phyloP scores from a whole-genome alignment of 2,797 vertebrate genomes.

The Hypotaenidia philippensis region DNA sequence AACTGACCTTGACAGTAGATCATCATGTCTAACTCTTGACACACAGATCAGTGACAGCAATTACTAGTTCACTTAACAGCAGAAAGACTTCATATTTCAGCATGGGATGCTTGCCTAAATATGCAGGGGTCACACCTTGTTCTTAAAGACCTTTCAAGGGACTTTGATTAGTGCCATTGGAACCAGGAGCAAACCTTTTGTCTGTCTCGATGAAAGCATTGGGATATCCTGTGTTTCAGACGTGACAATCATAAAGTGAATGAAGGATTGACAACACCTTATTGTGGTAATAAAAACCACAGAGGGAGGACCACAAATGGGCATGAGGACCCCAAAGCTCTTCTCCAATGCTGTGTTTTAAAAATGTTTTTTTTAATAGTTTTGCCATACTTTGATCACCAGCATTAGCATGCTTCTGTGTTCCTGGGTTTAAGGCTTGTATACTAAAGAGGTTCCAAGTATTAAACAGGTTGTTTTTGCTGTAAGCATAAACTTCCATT shows the following conservation, averaged over 20 bases:
- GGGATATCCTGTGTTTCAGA: not conserved
- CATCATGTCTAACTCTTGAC: not conserved
- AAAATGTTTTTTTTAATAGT: not conserved
- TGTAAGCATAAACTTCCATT: conserved; percentile 75
- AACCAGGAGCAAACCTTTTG: not conserved
- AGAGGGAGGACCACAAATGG: not conserved
- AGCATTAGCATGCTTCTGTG: conserved; percentile 51
- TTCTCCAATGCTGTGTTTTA: not conserved
- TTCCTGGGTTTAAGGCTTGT: conserved; percentile 63
- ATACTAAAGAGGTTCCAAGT: conserved; percentile 59
- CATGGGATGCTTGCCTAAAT: not conserved
- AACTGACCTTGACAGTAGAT: not conserved
- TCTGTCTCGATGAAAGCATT: not conserved
- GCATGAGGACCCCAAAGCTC: not conserved
- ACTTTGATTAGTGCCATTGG: not conserved
- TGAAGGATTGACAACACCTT: not conserved
- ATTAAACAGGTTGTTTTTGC: conserved; percentile 74
- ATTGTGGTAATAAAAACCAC: not conserved
- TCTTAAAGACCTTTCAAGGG: not conserved
- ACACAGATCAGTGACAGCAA: not conserved
- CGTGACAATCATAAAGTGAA: not conserved
- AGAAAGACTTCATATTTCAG: not conserved
- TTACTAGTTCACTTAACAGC: not conserved
- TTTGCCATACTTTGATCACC: conserved; percentile 37
- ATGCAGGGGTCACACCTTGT: not conserved